Conservation (phyloP, 2,797 vertebrate genomes). For the Florisuga fusca region DNA sequence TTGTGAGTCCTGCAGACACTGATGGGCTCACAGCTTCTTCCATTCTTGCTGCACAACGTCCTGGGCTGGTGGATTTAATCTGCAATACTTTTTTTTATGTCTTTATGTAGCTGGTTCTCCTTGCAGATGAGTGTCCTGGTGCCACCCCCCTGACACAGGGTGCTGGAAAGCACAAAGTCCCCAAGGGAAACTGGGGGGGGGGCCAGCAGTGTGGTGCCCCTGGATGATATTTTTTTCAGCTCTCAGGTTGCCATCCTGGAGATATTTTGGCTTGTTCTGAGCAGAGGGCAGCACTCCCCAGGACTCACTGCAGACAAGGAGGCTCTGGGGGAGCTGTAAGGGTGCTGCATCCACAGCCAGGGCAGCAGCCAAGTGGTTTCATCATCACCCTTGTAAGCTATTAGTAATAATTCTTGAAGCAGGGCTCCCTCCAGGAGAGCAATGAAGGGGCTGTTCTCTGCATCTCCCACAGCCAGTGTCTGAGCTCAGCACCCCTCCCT, state of each 20-base stretch:
- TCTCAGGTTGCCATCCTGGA: neutral
- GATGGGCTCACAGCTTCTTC: too few species aligned
- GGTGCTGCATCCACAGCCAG: neutral
- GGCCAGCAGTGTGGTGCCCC: neutral
- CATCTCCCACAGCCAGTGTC: conserved; percentile 51
- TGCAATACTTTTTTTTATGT: neutral
- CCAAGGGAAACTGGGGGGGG: accelerated
- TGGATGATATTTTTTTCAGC: neutral
- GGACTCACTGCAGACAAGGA: neutral
- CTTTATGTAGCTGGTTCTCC: neutral
- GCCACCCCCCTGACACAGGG: neutral
- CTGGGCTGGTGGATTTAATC: neutral
- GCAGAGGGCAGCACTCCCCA: accelerated
- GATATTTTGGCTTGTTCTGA: neutral
- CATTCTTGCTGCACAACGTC: neutral
- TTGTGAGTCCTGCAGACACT: neutral
- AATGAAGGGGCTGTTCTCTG: conserved; percentile 47
- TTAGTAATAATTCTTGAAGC: conserved; percentile 2
- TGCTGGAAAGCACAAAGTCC: neutral
- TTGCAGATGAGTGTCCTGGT: neutral
- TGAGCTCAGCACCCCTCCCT: conserved; percentile 57
- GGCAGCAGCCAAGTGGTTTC: conserved; percentile 9
- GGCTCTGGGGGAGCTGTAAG: neutral
- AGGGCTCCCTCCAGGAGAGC: neutral
- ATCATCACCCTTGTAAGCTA: neutral